Percentiles rank a stretch among this genome's conserved stretches.
Conservation (phyloP, 2,888 invertebrate genomes). For the Hypomecis punctinalis region DNA sequence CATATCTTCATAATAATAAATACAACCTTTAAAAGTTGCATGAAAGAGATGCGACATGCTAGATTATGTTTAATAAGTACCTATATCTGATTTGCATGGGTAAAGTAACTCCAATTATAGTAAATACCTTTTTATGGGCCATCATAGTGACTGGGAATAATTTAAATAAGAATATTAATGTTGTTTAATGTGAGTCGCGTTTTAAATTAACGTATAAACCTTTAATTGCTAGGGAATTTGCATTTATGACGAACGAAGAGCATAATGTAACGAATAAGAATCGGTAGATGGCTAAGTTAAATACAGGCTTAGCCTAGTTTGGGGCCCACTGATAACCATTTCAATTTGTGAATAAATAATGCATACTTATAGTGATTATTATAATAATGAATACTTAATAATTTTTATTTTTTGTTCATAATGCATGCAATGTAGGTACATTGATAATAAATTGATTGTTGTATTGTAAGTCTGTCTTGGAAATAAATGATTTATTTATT, state of each 20-base stretch:
- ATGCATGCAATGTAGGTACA: no score
- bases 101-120: constrained; percentile 20
- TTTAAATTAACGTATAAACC: constrained; percentile 16
- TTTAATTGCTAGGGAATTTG: constrained; percentile 19
- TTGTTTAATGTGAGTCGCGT: constrained; percentile 19
- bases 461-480: no score
- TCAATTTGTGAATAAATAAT: no score
- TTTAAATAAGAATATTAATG: constrained; percentile 15
- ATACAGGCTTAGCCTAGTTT: no score
- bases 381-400: no score
- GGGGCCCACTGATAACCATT: no score
- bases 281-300: neutral
- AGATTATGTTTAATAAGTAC: constrained; percentile 13
- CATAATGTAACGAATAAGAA: neutral
- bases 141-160: constrained; percentile 22
- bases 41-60: constrained; percentile 23
- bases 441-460: no score
- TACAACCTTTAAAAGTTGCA: neutral
- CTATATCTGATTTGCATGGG: constrained; percentile 1
- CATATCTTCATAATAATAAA: no score
- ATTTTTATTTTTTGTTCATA: no score
- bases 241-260: constrained; percentile 10
- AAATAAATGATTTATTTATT: no score
- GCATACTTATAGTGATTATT: no score
- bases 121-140: constrained; percentile 39